Evolutionary conservation across 2,797 vertebrate species (phyloP).

Genomic region (Coregonus ussuriensis): DNA sequence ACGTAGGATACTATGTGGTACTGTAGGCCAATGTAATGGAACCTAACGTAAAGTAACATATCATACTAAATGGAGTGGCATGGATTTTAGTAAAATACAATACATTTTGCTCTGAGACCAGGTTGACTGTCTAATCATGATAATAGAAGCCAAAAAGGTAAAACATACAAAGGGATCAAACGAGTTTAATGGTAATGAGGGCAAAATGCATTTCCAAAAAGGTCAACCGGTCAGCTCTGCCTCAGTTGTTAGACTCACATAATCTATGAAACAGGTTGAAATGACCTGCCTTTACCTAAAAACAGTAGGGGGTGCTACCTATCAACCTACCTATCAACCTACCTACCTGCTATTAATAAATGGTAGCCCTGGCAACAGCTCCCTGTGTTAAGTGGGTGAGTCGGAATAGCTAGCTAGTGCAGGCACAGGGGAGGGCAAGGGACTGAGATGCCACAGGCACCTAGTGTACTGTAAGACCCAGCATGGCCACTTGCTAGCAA

Average conservation of each 20-base stretch:
- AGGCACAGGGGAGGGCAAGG: conserved; percentile 62
- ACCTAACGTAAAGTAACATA: too few species aligned
- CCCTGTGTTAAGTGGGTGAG: conserved; percentile 67
- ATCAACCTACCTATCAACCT: conserved; percentile 27
- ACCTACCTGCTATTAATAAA: conserved; percentile 75
- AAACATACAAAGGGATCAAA: neutral
- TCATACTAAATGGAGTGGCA: too few species aligned
- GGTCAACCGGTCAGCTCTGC: neutral
- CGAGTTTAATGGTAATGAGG: neutral
- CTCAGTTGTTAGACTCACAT: neutral
- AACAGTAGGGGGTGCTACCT: conserved; percentile 62
- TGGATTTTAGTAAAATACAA: too few species aligned
- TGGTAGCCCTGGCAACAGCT: conserved; percentile 82
- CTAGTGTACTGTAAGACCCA: conserved; percentile 42
- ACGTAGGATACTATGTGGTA: too few species aligned
- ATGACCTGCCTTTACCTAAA: neutral
- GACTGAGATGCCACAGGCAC: conserved; percentile 45
- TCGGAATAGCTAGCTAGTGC: conserved; percentile 61
- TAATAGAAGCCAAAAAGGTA: too few species aligned
- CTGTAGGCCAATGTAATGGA: too few species aligned
- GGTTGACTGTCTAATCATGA: too few species aligned
- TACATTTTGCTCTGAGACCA: too few species aligned
- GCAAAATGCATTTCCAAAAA: neutral
- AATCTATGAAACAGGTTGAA: neutral
- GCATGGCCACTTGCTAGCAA: conserved; percentile 55